Base-by-base conservation (phyloP, 1,140 invertebrate genomes). In the Berghia stephanieae region DNA sequence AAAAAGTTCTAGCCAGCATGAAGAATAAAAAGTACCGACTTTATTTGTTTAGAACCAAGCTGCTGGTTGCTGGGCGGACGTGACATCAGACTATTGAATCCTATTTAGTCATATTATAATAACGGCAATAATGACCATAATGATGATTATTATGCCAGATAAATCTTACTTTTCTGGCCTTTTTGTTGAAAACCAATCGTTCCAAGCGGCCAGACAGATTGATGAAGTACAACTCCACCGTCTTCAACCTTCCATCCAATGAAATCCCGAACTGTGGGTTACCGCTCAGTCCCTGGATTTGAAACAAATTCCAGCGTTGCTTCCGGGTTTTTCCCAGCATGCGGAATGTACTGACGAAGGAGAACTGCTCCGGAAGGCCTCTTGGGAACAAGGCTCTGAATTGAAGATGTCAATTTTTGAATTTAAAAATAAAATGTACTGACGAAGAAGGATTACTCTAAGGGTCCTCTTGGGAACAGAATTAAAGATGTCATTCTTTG, bases 331-430 rank as follows among this genome's bases (percentile, higher is more conserved):
- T 91, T 31, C 76, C 76, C 44, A 91, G 89, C 46, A 92, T 91
- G 52, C 92, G 89, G 83, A 93, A 93, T 1, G 93, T 94, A 79
- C 91, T 92, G 49, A 93, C 92, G 80, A 94, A 92, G 16, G 93
- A 94, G 86, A 94, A 95, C 85, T 94, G 91, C 46, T 93, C 91
- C 1, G 94, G 94, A 66, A 94, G 85, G 8, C 93, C 93, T 75
- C 90, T 86, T 2, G 93, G 93, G 85, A 94, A 93, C 69, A 94
- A 90, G 57, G 92, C 89, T 80, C 93, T 93, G 85, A 44, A 87
- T 87, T 81, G 81, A 73, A 75, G 6, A 60, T n/a, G n/a, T 49
- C n/a, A n/a, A n/a, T n/a, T n/a, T n/a, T n/a, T n/a, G n/a, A n/a
- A n/a, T n/a, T n/a, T n/a, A n/a, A n/a, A n/a, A n/a, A n/a, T n/a